These are phyloP conservation scores for Meloidogyne hapla DNA, from an alignment of 1,140 invertebrate genomes.

Conservation along the genomic window DNA sequence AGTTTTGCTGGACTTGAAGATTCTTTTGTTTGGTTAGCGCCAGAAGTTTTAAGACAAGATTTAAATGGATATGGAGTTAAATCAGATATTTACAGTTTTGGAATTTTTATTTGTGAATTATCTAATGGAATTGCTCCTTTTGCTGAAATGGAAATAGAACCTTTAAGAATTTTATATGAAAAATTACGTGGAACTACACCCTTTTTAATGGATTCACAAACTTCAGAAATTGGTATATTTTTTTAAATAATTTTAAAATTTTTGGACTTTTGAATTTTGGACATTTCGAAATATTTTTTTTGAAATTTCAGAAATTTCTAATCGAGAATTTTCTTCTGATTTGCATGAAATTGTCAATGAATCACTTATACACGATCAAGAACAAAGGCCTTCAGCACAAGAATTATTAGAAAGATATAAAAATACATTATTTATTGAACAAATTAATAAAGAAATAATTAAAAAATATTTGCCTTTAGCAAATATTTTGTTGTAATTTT, in stretches of 20 bases:
- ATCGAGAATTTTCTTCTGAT: conserved; percentile 19
- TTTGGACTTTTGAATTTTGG: no score
- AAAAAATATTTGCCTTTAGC: background rate
- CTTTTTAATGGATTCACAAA: conserved; percentile 77
- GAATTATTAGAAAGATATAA: background rate
- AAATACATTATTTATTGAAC: conserved; percentile 44
- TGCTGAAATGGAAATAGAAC: conserved; percentile 36
- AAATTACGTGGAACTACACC: conserved; percentile 79
- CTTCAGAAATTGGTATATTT: background rate
- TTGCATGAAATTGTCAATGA: conserved; percentile 26
- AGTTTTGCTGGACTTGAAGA: conserved; percentile 72
- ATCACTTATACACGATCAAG: conserved; percentile 9
- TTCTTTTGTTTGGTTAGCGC: conserved; percentile 82
- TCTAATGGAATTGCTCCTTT: conserved; percentile 85
- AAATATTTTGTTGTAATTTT: conserved; percentile 3
- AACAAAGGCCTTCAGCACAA: conserved; percentile 4
- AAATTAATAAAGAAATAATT: conserved; percentile 4
- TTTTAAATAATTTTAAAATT: no score
- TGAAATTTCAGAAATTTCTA: background rate
- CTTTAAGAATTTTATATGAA: conserved; percentile 76
- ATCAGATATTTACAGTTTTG: conserved; percentile 85
- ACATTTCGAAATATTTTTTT: no score
- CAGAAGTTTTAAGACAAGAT: conserved; percentile 83
- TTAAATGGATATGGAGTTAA: conserved; percentile 76
- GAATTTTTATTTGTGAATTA: conserved; percentile 82